These are phyloP conservation scores for Sebastes itinus DNA, from an alignment of 2,797 vertebrate species.

Conservation along the genomic window DNA sequence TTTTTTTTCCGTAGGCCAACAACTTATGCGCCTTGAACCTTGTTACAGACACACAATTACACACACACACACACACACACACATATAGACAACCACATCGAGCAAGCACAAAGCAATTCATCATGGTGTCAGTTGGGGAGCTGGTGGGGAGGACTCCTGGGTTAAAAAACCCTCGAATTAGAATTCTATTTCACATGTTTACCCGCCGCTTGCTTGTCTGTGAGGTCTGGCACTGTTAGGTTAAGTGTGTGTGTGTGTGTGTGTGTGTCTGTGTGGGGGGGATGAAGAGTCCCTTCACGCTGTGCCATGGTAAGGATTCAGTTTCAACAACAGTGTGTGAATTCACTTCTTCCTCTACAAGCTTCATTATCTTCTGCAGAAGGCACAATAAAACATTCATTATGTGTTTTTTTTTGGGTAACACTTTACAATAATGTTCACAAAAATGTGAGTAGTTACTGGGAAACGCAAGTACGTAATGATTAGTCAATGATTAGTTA, in stretches of 20 bases:
- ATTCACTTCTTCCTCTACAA: neutral
- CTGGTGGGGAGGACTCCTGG: constrained; percentile 41
- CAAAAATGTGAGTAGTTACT: no score
- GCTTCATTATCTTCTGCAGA: neutral
- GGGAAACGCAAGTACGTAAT: no score
- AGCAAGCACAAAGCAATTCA: constrained; percentile 64
- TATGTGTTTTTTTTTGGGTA: neutral
- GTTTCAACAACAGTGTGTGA: neutral
- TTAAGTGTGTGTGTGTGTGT: constrained; percentile 11
- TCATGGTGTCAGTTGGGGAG: constrained; percentile 69
- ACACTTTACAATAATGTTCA: no score
- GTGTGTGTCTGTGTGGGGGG: neutral
- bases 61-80: constrained; percentile 24
- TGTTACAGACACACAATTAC: constrained; percentile 15
- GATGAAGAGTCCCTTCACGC: neutral
- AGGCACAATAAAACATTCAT: neutral
- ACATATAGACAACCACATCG: constrained; percentile 38
- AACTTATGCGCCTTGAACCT: constrained; percentile 54
- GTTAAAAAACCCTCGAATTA: constrained; percentile 65
- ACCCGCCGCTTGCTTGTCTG: constrained; percentile 29
- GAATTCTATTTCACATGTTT: constrained; percentile 65
- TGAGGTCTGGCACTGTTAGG: constrained; percentile 32
- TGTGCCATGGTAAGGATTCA: constrained; percentile 20
- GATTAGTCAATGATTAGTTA: no score
- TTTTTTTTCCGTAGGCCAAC: constrained; percentile 36